Conservation (phyloP, 2,888 invertebrate species). For the Conistra vaccinii region DNA sequence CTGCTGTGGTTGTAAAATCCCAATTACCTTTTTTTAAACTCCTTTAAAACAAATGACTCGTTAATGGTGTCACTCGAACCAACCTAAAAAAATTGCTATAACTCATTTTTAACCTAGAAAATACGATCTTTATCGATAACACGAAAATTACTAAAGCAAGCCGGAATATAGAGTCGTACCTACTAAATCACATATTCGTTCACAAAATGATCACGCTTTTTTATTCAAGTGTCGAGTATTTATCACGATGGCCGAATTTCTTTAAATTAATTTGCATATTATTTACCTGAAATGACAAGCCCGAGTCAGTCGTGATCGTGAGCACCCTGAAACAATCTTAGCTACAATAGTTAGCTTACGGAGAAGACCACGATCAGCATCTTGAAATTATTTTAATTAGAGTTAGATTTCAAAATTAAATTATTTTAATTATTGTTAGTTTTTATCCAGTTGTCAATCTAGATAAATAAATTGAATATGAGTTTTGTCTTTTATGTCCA, state of each 20-base stretch:
- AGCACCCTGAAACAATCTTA: slow-evolving; percentile 7
- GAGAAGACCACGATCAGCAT: background rate
- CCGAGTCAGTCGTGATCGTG: slow-evolving; percentile 17
- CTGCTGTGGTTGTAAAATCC: background rate
- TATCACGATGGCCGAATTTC: background rate
- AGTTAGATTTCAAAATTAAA: background rate
- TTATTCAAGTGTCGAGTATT: background rate
- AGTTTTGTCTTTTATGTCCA: background rate
- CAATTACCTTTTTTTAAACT: background rate
- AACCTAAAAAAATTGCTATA: slow-evolving; percentile 4
- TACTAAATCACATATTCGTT: background rate
- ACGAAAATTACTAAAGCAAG: background rate
- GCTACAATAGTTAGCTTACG: background rate
- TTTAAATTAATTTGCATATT: slow-evolving; percentile 1
- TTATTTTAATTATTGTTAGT: slow-evolving; percentile 1
- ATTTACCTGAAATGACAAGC: background rate
- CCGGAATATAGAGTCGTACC: background rate
- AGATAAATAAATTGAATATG: background rate
- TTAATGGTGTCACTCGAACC: background rate
- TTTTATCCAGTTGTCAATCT: background rate
- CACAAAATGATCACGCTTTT: background rate
- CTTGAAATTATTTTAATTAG: slow-evolving; percentile 4
- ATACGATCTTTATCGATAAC: background rate
- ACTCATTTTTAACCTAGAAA: background rate
- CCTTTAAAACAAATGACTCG: background rate